Evolutionary conservation across 64 coral and sea anemone species (phyloP), one percentile per base, ranked within the genome.

Genomic region (Porites australiensis): DNA sequence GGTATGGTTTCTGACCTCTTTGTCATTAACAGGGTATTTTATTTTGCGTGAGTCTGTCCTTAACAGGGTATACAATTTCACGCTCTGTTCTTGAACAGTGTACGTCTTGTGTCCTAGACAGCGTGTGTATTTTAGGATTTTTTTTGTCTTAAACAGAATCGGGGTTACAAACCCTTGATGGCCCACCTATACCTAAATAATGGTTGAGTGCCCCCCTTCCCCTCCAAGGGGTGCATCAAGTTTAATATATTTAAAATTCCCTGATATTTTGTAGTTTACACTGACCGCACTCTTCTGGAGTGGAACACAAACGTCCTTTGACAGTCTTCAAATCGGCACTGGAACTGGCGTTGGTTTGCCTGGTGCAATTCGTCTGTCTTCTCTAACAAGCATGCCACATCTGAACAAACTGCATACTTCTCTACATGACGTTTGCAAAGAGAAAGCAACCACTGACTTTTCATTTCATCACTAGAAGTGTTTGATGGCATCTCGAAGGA

Each of bases 341-440:
- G 19, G 50, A 87, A 87, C 5, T 52, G 50, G 1, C 72, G 50
- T 72, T 69, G 44, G n/a, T 22, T 16, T 57, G 37, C 54, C 46
- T 72, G 53, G 14, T 57, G 57, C 27, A 88, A 72, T 10, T 73
- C 27, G 50, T 76, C 70, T 9, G 85, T 88, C 23, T 88, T 46
- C 13, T 50, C 15, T 3, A 73, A 49, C 19, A 88, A 15, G 5
- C 13, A 55, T 6, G 85, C 13, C 52, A 88, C 49, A 6, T 74
- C 66, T 16, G 83, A 87, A 55, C 21, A 43, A 63, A 88, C 64
- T 7, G 57, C 85, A 74, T 88, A 58, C 51, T 72, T 53, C 5
- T 74, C 85, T 19, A 91, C 77, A 69, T 82, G 75, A 22, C 79
- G 66, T 63, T 91, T 91, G 65, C 89, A 72, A 22, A 91, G 57